Evolutionary conservation across 2,888 invertebrate genomes (phyloP).

Genomic region (Zootermopsis nevadensis): DNA sequence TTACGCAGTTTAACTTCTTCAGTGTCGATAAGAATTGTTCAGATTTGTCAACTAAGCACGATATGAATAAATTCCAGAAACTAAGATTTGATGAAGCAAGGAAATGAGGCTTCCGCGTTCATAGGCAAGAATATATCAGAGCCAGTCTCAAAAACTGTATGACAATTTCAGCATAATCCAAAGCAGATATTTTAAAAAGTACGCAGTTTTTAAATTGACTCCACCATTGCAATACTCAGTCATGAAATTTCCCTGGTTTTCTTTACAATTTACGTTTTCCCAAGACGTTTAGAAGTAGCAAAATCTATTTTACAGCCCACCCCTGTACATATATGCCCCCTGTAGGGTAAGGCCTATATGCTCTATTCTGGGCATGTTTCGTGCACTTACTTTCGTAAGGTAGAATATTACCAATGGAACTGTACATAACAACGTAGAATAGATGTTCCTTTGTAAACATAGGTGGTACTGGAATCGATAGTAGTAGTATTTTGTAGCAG

Average conservation of each 20-base stretch:
- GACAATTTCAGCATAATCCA: too few species aligned
- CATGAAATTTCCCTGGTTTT: neutral
- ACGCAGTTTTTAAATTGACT: neutral
- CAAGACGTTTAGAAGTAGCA: slow-evolving; percentile 5
- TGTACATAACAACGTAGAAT: neutral
- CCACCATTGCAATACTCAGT: slow-evolving; percentile 2
- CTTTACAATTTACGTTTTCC: neutral
- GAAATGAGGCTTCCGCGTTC: too few species aligned
- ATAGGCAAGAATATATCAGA: too few species aligned
- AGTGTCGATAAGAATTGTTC: too few species aligned
- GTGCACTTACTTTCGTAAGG: slow-evolving; percentile 13
- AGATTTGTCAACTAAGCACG: too few species aligned
- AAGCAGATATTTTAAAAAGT: too few species aligned
- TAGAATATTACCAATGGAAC: neutral
- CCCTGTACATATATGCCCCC: slow-evolving; percentile 25
- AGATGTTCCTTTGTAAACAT: neutral
- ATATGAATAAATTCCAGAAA: too few species aligned
- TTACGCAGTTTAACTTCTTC: too few species aligned
- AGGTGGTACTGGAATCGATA: neutral
- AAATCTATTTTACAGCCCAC: neutral
- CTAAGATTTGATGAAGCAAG: too few species aligned
- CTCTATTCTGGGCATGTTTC: slow-evolving; percentile 29
- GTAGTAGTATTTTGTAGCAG: neutral
- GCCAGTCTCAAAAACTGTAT: too few species aligned
- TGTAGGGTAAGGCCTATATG: slow-evolving; percentile 28